Percentiles rank a stretch among this genome's conserved stretches.
Evolutionary conservation across 2,888 invertebrate species (phyloP).

Genomic region (Ornithoptera priamus): DNA sequence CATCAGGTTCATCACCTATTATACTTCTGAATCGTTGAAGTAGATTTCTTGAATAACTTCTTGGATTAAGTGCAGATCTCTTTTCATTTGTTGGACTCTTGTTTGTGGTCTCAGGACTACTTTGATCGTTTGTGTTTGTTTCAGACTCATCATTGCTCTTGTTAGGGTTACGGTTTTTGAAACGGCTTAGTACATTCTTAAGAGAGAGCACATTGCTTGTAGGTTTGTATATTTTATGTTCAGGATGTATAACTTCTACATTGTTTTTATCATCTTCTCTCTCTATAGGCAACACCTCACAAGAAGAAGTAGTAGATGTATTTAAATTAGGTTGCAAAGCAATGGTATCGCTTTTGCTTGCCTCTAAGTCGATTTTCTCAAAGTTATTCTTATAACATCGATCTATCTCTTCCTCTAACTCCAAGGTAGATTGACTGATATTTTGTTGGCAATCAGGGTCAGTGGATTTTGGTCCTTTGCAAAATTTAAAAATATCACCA

Average conservation of each 20-base stretch:
- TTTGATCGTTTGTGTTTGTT: slow-evolving; percentile 69
- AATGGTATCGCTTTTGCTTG: slow-evolving; percentile 61
- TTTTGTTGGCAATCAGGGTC: slow-evolving; percentile 62
- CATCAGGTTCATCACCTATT: slow-evolving; percentile 71
- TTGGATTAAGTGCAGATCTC: slow-evolving; percentile 65
- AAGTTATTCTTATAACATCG: slow-evolving; percentile 75
- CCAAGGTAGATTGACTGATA: slow-evolving; percentile 73
- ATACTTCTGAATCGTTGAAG: slow-evolving; percentile 74
- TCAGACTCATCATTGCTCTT: slow-evolving; percentile 62
- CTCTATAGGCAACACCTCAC: slow-evolving; percentile 73
- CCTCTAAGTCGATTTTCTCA: slow-evolving; percentile 59
- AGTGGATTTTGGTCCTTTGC: slow-evolving; percentile 55
- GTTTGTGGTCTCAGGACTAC: slow-evolving; percentile 57
- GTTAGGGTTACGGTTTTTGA: slow-evolving; percentile 68
- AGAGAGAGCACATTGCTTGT: slow-evolving; percentile 77
- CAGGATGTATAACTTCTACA: slow-evolving; percentile 83
- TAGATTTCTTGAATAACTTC: slow-evolving; percentile 72
- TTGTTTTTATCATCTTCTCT: slow-evolving; percentile 68
- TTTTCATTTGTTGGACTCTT: slow-evolving; percentile 71
- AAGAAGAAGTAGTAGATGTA: slow-evolving; percentile 77
- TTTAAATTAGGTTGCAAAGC: slow-evolving; percentile 72
- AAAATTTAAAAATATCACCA: slow-evolving; percentile 68
- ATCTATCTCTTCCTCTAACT: slow-evolving; percentile 75
- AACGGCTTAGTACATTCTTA: slow-evolving; percentile 79
- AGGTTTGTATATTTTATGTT: slow-evolving; percentile 88